Base-by-base conservation (phyloP, 2,797 vertebrate species). In the Microchirus variegatus region DNA sequence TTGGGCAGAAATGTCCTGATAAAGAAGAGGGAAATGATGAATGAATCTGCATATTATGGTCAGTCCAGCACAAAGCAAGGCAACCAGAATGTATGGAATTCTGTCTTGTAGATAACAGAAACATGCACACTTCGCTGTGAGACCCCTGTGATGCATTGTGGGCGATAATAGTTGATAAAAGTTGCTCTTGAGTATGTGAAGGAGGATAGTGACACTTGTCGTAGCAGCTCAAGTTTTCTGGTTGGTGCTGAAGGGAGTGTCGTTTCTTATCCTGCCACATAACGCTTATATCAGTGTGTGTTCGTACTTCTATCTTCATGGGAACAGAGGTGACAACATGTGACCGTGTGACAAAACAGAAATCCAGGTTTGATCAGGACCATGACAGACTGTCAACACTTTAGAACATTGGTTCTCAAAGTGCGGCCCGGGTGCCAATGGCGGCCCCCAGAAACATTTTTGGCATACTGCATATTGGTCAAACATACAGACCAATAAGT, bases 131-230 rank as follows among this genome's bases (percentile, higher is more conserved):
- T 48, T 54, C 53, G 76, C 60, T 70, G 49, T 71, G 65, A 64
- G 61, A 79, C 51, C 41, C 64, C 79, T 66, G 67, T 72, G 53
- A 51, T 87, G 75, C 61, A 73, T 56, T 68, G 49, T 67, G 65
- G 69, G 68, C 77, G 74, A 81, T 84, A 73, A 75, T 37, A n/a
- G n/a, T n/a, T n/a, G n/a, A n/a, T n/a, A n/a, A n/a, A n/a, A 76
- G 68, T 17, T 43, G 59, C 48, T 58, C 18, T 49, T 18, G 60
- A 26, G 68, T 50, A 68, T 66, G 56, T 67, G 63, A 51, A 78
- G 71, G 60, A 76, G 44, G 58, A 59, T 40, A 59, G 41, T 6
- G 53, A 77, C 55, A n/a, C n/a, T 2, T 47, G 57, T 45, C 50
- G 47, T 53, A 50, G 81, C 75, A 75, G 69, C 62, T 41, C 3